These are phyloP conservation scores for Zaprionus ornatus DNA, from an alignment of 1,140 invertebrate species.

Conservation along the genomic window DNA sequence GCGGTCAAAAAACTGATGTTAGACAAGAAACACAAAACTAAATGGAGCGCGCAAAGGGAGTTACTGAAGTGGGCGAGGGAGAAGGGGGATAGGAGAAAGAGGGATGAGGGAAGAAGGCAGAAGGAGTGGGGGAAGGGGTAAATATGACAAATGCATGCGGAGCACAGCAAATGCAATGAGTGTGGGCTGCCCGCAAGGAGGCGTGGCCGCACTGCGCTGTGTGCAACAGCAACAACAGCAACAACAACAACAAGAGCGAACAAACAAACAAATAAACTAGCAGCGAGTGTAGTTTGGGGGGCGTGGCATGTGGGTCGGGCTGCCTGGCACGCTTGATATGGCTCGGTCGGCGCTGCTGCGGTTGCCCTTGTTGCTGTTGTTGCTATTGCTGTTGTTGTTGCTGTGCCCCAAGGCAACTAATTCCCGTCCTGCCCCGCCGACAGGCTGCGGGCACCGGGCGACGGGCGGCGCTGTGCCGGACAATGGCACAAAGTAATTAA, in stretches of 20 bases:
- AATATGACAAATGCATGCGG: conserved; percentile 47
- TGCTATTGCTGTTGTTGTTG: conserved; percentile 9
- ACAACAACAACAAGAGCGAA: background rate
- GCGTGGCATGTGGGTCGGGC: background rate
- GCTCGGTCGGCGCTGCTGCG: background rate
- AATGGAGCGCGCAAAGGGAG: conserved; percentile 31
- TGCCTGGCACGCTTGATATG: background rate
- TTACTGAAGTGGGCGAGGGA: background rate
- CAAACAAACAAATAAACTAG: conserved; percentile 43
- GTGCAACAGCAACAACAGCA: background rate
- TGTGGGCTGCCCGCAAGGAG: background rate
- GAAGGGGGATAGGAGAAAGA: background rate
- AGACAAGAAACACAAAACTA: conserved; percentile 48
- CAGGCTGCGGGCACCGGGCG: background rate
- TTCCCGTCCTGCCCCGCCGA: background rate
- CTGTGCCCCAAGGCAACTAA: conserved; percentile 5
- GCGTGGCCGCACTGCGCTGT: conserved; percentile 11
- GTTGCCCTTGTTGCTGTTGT: background rate
- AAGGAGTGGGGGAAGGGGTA: background rate
- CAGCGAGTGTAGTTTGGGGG: background rate
- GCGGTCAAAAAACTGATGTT: conserved; percentile 37
- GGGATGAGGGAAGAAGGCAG: background rate
- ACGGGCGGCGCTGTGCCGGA: conserved; percentile 22
- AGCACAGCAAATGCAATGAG: conserved; percentile 25
- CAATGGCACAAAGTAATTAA: conserved; percentile 71